phyloP scores from a whole-genome alignment of 1,140 invertebrate species.

The Ostrea edulis region DNA sequence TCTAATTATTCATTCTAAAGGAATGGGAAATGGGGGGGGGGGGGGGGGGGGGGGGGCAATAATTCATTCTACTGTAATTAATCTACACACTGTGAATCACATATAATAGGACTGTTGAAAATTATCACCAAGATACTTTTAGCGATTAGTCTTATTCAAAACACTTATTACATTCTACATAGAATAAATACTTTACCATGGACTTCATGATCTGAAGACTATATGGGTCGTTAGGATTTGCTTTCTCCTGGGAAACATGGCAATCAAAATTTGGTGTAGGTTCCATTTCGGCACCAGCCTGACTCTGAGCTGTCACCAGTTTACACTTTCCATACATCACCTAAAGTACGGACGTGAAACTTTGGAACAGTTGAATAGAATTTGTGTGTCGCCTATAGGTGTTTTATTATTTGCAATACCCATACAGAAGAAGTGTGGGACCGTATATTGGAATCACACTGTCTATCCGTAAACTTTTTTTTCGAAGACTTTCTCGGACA shows the following conservation, averaged over 20 bases:
- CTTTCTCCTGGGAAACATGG: slow-evolving; percentile 53
- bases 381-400: too few species aligned
- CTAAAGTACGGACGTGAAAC: slow-evolving; percentile 42
- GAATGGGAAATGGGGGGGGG: too few species aligned
- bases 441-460: too few species aligned
- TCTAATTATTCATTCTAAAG: too few species aligned
- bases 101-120: too few species aligned
- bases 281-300: slow-evolving; percentile 45
- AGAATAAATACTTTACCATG: slow-evolving; percentile 55
- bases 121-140: not conserved
- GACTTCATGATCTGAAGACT: slow-evolving; percentile 56
- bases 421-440: not conserved
- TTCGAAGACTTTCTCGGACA: too few species aligned
- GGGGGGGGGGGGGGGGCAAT: not conserved
- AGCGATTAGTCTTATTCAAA: not conserved
- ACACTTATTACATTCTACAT: not conserved
- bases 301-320: slow-evolving; percentile 44
- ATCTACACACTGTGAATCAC: not conserved
- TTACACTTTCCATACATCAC: slow-evolving; percentile 60
- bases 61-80: not conserved
- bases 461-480: too few species aligned
- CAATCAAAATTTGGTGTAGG: slow-evolving; percentile 70
- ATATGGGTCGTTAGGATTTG: slow-evolving; percentile 51
- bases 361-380: too few species aligned
- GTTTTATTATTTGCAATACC: not conserved